Conservation (phyloP, 2,113 vertebrate species). For the Agelaius phoeniceus region DNA sequence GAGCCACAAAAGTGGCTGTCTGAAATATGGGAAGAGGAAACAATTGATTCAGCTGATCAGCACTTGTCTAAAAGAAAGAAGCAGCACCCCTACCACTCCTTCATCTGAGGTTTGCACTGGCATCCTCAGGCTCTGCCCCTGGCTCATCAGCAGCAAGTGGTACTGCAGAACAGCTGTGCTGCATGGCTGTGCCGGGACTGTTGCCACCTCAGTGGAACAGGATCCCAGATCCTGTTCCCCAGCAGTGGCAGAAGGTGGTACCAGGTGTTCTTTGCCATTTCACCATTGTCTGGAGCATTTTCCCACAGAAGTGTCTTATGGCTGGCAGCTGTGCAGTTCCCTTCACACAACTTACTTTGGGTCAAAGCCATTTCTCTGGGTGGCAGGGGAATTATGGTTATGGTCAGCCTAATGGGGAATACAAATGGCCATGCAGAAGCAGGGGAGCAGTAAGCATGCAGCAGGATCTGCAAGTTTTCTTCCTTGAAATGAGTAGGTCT, state of each 20-base stretch:
- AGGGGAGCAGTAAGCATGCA: not conserved
- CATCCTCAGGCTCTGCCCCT: not conserved
- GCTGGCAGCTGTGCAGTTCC: not conserved
- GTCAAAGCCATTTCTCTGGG: not conserved
- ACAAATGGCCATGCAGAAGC: not conserved
- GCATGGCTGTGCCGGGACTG: not conserved
- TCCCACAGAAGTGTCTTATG: not conserved
- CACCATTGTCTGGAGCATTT: not conserved
- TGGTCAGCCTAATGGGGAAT: not conserved
- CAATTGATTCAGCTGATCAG: not conserved
- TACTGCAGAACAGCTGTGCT: not conserved
- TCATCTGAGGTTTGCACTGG: not conserved
- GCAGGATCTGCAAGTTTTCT: not conserved
- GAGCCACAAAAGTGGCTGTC: fast-evolving
- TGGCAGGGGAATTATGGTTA: not conserved
- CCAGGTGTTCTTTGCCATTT: not conserved
- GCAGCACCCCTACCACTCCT: fast-evolving
- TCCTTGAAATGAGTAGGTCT: not conserved
- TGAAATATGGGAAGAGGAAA: not conserved
- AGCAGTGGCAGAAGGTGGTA: not conserved
- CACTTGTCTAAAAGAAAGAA: not conserved
- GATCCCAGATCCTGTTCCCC: not conserved
- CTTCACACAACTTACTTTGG: not conserved
- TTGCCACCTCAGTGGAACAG: fast-evolving
- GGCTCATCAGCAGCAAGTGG: not conserved